A percentile compares a stretch with the other conserved stretches of the same genome.
Conservation (phyloP, 2,888 invertebrate species). For the Atrina japonica region DNA sequence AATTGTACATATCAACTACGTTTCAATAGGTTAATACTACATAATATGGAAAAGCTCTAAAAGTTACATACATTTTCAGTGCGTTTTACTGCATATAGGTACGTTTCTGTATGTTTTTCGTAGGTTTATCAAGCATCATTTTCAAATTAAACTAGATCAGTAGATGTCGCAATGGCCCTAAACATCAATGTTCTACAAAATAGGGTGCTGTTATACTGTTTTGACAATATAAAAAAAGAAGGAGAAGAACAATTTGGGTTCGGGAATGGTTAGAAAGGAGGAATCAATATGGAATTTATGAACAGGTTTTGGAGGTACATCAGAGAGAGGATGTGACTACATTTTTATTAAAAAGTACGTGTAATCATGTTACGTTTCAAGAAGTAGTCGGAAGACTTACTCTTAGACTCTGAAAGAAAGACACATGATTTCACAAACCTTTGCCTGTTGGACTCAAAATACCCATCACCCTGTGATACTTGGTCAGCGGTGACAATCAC, state of each 20-base stretch:
- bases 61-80: too few relatives aligned
- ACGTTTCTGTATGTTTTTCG: too few relatives aligned
- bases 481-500: too few relatives aligned
- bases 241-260: constrained; percentile 15
- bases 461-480: too few relatives aligned
- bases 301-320: constrained; percentile 25
- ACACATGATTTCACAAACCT: background rate
- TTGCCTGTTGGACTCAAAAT: constrained; percentile 1
- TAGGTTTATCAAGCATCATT: too few relatives aligned
- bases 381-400: constrained; percentile 12
- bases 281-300: constrained; percentile 26
- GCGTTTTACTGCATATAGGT: too few relatives aligned
- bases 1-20: too few relatives aligned
- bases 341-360: constrained; percentile 2
- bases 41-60: too few relatives aligned
- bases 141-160: too few relatives aligned
- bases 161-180: too few relatives aligned
- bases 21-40: too few relatives aligned
- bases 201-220: background rate
- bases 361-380: background rate
- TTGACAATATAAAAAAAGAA: background rate
- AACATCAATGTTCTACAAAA: background rate
- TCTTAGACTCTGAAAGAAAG: background rate
- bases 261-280: constrained; percentile 13
- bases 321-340: constrained; percentile 1